These are phyloP conservation scores for Thermophis baileyi DNA, from an alignment of 2,113 vertebrate genomes.

Conservation along the genomic window DNA sequence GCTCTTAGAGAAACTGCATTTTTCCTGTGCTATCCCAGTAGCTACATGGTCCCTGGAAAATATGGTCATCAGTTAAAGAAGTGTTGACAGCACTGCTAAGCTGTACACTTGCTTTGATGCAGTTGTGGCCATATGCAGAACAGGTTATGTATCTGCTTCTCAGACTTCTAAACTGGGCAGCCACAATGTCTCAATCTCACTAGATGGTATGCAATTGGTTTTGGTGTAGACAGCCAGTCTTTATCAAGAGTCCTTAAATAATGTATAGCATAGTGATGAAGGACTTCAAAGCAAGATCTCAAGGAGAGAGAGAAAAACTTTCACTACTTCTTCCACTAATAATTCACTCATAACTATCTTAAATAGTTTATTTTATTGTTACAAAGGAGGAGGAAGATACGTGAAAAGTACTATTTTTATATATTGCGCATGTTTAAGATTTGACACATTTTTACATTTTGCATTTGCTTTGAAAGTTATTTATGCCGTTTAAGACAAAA, in stretches of 20 bases:
- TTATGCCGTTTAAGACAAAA: slow-evolving; percentile 35
- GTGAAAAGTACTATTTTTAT: not conserved
- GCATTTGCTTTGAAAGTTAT: slow-evolving; percentile 38
- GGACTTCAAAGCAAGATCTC: not conserved
- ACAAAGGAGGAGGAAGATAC: not conserved
- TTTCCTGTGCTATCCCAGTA: not conserved
- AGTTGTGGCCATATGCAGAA: not conserved
- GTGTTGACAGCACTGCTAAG: not conserved
- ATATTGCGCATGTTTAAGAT: not conserved
- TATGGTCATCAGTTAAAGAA: not conserved
- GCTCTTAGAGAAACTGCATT: not conserved
- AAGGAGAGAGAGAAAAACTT: not conserved
- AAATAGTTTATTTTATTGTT: not conserved
- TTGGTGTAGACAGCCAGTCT: not conserved
- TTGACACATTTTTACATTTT: slow-evolving; percentile 29
- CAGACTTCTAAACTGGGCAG: not conserved
- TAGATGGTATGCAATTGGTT: not conserved
- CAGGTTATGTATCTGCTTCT: not conserved
- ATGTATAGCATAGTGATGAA: not conserved
- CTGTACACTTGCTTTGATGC: not conserved
- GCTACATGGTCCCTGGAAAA: not conserved
- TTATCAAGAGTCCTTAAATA: not conserved
- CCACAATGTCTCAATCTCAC: not conserved
- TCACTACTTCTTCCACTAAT: not conserved
- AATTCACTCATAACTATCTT: not conserved